Percentiles rank a stretch among this genome's conserved stretches.
Evolutionary conservation across 2,888 invertebrate genomes (phyloP).

Genomic region (Thecophora atra): DNA sequence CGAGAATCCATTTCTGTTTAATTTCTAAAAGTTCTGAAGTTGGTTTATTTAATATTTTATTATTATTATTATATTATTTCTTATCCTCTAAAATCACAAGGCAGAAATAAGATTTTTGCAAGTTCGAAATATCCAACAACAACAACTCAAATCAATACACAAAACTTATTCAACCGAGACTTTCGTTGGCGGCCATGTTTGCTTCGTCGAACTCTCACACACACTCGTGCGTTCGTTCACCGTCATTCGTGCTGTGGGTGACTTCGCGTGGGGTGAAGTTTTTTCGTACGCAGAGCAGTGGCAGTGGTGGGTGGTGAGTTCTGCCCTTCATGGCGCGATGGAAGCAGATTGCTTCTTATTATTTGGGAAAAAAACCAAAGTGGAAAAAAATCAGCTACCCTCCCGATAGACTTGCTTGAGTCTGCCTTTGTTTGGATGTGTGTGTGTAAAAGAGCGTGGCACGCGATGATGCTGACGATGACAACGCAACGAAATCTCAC

Average conservation of each 20-base stretch:
- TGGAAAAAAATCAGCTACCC: constrained; percentile 42
- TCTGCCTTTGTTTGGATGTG: not conserved
- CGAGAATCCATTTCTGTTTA: too few species aligned
- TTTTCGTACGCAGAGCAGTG: not conserved
- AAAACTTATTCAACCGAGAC: not conserved
- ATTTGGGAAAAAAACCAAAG: constrained; percentile 30
- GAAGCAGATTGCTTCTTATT: not conserved
- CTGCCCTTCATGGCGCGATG: constrained; percentile 15
- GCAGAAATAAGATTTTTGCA: not conserved
- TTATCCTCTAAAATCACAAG: too few species aligned
- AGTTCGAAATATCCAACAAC: too few species aligned
- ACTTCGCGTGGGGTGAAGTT: not conserved
- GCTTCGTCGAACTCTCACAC: not conserved
- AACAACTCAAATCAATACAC: not conserved
- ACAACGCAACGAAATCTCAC: constrained; percentile 30
- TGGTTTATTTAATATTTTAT: too few species aligned
- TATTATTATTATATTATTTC: too few species aligned
- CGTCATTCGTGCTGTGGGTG: not conserved
- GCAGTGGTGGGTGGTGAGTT: constrained; percentile 13
- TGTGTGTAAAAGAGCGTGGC: not conserved
- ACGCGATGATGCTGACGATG: constrained; percentile 35
- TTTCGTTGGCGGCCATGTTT: constrained; percentile 29
- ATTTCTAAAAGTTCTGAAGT: too few species aligned
- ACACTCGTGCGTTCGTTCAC: not conserved
- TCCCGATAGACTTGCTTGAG: constrained; percentile 31